Evolutionary conservation across 2,113 vertebrate species (phyloP), one percentile per base, ranked within the genome.

Genomic region (Edolisoma coerulescens): DNA sequence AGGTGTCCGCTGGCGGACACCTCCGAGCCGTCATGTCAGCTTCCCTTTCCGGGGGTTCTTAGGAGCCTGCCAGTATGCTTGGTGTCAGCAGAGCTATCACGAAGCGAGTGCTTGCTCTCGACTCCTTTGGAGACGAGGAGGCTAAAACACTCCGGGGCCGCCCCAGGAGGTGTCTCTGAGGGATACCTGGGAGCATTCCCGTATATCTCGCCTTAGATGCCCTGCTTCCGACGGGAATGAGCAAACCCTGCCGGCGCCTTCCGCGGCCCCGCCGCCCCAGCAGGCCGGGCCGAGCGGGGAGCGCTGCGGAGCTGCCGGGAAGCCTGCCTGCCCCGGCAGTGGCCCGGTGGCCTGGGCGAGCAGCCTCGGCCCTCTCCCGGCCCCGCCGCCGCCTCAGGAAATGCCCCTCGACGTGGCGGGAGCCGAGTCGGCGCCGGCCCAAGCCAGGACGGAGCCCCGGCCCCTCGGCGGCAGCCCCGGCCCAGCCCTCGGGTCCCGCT

Each of bases 191-290:
- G 26, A 32, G 12, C 53, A 4, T 41, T 26, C 30, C 71, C 35
- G 0, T 1, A 0, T 3, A 6, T 19, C 32, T 17, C 17, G 7
- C 41, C 35, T 6, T 3, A 11, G 70, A 27, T 9, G 56, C 33
- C 13, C 37, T 16, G 21, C 35, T 75, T 13, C 60, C 47, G 60
- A 18, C 4, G 28, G 67, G 26, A 59, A 6, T 1, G n/a, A 52
- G 23, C 61, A 8, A 37, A 4, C 8, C 7, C 28, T 20, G 44
- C 32, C 13, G 19, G 35, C 10, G 7, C 10, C 13, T 23, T 27
- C 10, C 45, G 10, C 28, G 45, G 32, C 52, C 20, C 24, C 11
- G 26, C 30, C 3, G 42, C 14, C 32, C 49, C 3, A 7, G 23
- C 50, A n/a, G 60, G 67, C 67, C 47, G 17, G 32, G 30, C 39